These are phyloP conservation scores for Mareca strepera DNA, from an alignment of 2,797 vertebrate genomes.

Conservation along the genomic window DNA sequence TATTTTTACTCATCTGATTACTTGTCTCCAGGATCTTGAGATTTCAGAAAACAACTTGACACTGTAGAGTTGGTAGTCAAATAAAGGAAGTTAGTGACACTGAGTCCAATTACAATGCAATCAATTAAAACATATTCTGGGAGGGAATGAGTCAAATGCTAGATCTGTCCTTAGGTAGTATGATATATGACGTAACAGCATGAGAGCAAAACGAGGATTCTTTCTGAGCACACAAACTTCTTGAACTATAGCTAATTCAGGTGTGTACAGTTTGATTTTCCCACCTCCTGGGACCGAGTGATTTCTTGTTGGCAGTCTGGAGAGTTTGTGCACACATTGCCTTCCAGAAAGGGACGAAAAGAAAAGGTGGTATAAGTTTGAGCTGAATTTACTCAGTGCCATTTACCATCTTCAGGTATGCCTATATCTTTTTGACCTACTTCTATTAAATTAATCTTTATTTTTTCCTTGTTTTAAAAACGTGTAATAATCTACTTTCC, in stretches of 20 bases:
- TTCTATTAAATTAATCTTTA: not conserved
- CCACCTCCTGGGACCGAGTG: not conserved
- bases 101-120: not conserved
- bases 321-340: not conserved
- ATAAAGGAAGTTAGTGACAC: not conserved
- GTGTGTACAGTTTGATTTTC: not conserved
- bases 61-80: not conserved
- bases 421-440: not conserved
- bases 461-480: slow-evolving; percentile 2
- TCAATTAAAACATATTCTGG: not conserved
- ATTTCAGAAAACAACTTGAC: not conserved
- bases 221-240: not conserved
- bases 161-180: not conserved
- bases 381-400: not conserved
- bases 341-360: not conserved
- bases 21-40: not conserved
- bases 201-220: not conserved
- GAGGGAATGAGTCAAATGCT: not conserved
- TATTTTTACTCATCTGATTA: not conserved
- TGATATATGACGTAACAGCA: not conserved
- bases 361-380: not conserved
- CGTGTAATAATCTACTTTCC: not conserved
- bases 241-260: not conserved
- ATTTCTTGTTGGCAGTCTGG: not conserved
- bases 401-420: not conserved